phyloP scores from a whole-genome alignment of 2,797 vertebrate genomes.

The Erpetoichthys calabaricus region DNA sequence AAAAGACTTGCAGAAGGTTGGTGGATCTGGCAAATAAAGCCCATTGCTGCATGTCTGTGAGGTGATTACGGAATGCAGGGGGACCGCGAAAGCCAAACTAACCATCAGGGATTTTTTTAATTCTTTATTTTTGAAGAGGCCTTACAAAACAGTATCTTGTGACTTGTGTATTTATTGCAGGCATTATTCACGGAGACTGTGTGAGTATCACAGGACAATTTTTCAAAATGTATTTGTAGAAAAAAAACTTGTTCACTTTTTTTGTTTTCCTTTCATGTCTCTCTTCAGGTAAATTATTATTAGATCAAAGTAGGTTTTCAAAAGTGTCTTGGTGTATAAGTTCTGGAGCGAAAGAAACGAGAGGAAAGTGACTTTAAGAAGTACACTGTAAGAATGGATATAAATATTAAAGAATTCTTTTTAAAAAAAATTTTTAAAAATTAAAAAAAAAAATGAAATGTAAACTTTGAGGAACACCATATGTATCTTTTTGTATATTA shows the following conservation, averaged over 20 bases:
- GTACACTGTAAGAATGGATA: too few relatives aligned
- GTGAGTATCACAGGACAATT: constrained; percentile 18
- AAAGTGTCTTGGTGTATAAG: constrained; percentile 23
- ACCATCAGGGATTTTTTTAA: constrained; percentile 15
- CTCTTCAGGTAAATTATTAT: constrained; percentile 9
- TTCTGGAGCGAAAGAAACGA: too few relatives aligned
- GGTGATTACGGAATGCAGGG: constrained; percentile 15
- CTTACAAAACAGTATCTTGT: constrained; percentile 40
- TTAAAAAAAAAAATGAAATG: constrained; percentile 10
- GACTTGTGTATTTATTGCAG: constrained; percentile 40
- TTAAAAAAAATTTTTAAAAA: constrained; percentile 12
- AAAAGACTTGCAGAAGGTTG: constrained; percentile 6
- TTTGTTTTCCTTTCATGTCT: constrained; percentile 25
- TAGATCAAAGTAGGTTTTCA: constrained; percentile 37
- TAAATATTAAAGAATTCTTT: constrained; percentile 46
- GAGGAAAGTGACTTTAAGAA: too few relatives aligned
- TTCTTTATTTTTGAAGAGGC: constrained; percentile 36
- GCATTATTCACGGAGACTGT: constrained; percentile 39
- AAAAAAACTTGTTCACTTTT: constrained; percentile 31
- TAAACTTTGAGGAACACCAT: constrained; percentile 20
- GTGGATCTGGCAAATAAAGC: too few relatives aligned
- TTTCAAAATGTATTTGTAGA: constrained; percentile 29
- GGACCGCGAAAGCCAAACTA: constrained; percentile 21
- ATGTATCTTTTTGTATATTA: constrained; percentile 49
- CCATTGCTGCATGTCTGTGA: constrained; percentile 13